Evolutionary conservation across 2,888 invertebrate species (phyloP).

Genomic region (Chaetoderma sp.): DNA sequence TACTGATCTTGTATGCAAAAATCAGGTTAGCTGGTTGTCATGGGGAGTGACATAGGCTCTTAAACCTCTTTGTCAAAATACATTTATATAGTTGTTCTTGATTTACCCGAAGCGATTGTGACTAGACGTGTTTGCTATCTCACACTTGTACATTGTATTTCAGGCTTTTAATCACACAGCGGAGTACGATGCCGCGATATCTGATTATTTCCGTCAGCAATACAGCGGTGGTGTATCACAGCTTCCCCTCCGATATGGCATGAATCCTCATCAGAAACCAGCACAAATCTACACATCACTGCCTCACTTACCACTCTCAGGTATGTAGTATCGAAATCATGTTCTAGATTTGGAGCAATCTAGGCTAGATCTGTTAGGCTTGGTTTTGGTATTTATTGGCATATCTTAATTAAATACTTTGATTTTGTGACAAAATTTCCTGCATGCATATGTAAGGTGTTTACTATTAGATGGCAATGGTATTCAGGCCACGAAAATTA

Average conservation of each 20-base stretch:
- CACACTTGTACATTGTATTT: too few relatives aligned
- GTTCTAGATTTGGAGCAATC: too few relatives aligned
- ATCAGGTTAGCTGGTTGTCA: too few relatives aligned
- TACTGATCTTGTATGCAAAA: too few relatives aligned
- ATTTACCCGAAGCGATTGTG: too few relatives aligned
- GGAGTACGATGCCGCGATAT: constrained; percentile 92
- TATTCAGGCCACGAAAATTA: too few relatives aligned
- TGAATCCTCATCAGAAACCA: constrained; percentile 98
- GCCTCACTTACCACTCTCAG: constrained; percentile 82
- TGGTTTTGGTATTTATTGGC: not conserved
- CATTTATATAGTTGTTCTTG: too few relatives aligned
- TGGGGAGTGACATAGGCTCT: too few relatives aligned
- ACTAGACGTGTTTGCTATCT: too few relatives aligned
- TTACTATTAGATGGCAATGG: too few relatives aligned
- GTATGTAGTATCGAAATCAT: constrained; percentile 57
- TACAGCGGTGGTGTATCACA: constrained; percentile 84
- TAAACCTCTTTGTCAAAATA: too few relatives aligned
- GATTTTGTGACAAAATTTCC: not conserved
- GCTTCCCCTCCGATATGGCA: constrained; percentile 88
- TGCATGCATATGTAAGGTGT: too few relatives aligned
- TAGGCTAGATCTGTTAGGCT: not conserved
- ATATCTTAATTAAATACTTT: not conserved
- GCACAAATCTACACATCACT: constrained; percentile 89
- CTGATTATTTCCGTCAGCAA: constrained; percentile 93
- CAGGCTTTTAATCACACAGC: constrained; percentile 97